Evolutionary conservation across 2,113 vertebrate species (phyloP), one percentile per base, ranked within the genome.

Genomic region (Corythornis madagascariensis): DNA sequence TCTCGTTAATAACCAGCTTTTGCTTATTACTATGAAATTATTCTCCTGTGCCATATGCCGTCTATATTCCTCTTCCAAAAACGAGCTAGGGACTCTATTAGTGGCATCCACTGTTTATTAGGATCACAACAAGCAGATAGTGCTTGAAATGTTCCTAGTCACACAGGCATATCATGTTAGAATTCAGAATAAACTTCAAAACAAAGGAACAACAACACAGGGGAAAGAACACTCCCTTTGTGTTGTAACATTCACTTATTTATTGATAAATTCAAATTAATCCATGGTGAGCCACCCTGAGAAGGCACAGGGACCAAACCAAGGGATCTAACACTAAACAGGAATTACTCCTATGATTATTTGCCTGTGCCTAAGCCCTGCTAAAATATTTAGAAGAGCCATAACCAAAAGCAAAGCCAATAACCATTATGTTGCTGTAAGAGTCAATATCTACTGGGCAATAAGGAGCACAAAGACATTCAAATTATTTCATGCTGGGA

Each of bases 21-120:
- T 88, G 52, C 92, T 93, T 90, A 89, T 79, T 86, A 86, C 70
- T 86, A 61, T 91, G 64, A 94, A 95, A 91, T 92, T 79, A 93
- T 94, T 94, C 65, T 90, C 94, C 89, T 57, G 47, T 72, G 85
- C 87, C 92, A 93, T 79, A 71, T 93, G 92, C 57, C 84, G 76
- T 83, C 77, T 92, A 64, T 80, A 95, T 70, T 95, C 66, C 63
- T 87, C 83, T 91, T 95, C 87, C 89, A 94, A 96, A 88, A 97
- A 93, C 5, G 3, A 83, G 73, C 59, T 83, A 92, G 67, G 35
- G 79, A 81, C 75, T 86, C 90, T 70, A 52, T 78, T 91, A 94
- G 71, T 72, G 64, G 79, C 70, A 94, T 93, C 69, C 57, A 24
- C 87, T 95, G 38, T 92, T 95, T 90, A 88, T 77, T 90, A 76